phyloP scores from a whole-genome alignment of 2,888 invertebrate genomes.

The Oconnorella tubifera region DNA sequence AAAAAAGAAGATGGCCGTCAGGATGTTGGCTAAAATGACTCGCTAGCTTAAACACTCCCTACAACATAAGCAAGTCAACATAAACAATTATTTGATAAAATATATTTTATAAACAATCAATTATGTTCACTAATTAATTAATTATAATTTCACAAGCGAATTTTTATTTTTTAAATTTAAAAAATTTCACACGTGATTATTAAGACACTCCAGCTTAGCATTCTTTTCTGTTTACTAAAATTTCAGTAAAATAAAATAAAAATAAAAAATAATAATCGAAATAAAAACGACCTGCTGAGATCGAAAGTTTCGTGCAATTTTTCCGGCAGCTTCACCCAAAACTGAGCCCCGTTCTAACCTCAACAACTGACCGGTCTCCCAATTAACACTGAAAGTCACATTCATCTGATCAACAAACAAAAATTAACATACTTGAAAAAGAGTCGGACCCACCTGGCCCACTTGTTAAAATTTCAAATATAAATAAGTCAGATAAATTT shows the following conservation, averaged over 20 bases:
- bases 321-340: conserved; percentile 44
- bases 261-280: not conserved
- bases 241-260: not conserved
- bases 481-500: too few relatives aligned
- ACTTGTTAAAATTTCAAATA: too few relatives aligned
- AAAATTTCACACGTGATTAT: too few relatives aligned
- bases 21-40: conserved; percentile 29
- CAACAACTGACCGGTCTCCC: conserved; percentile 45
- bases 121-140: too few relatives aligned
- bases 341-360: conserved; percentile 40
- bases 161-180: too few relatives aligned
- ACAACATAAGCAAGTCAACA: conserved; percentile 12
- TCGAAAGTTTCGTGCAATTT: conserved; percentile 39
- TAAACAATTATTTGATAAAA: not conserved
- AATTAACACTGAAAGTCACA: conserved; percentile 45
- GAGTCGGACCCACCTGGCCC: too few relatives aligned
- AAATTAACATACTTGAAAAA: too few relatives aligned
- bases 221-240: too few relatives aligned
- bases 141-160: not conserved
- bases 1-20: conserved; percentile 46
- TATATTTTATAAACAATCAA: not conserved
- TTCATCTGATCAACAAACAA: conserved; percentile 47
- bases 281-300: conserved; percentile 23
- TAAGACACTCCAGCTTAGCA: too few relatives aligned
- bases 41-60: conserved; percentile 47